These are phyloP conservation scores for Dorcus hopei DNA, from an alignment of 2,888 invertebrate genomes.

Conservation along the genomic window DNA sequence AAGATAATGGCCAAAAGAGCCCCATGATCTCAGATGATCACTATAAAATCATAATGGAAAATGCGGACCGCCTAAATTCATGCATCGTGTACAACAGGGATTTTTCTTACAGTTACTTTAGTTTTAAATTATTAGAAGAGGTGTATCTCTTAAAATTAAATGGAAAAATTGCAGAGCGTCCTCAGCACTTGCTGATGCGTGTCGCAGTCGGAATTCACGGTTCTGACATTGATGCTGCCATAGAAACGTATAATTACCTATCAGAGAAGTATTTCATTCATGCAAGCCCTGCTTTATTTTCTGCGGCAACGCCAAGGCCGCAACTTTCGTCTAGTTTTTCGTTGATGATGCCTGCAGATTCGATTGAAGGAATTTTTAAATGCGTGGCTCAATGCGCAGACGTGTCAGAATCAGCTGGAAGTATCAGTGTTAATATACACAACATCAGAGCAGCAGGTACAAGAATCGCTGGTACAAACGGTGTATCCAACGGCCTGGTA, in stretches of 20 bases:
- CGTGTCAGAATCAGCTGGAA: slow-evolving; percentile 96
- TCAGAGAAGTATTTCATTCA: slow-evolving; percentile 95
- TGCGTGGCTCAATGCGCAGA: slow-evolving; percentile 89
- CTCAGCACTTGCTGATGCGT: slow-evolving; percentile 98
- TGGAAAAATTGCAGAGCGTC: slow-evolving; percentile 90
- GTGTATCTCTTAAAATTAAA: slow-evolving; percentile 92
- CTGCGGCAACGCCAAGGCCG: slow-evolving; percentile 86
- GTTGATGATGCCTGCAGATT: slow-evolving; percentile 90
- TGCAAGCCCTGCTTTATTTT: slow-evolving; percentile 95
- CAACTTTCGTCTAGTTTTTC: slow-evolving; percentile 96
- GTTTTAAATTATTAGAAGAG: slow-evolving; percentile 96
- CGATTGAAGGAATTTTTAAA: slow-evolving; percentile 92
- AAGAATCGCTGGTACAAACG: slow-evolving; percentile 91
- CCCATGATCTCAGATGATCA: slow-evolving; percentile 87
- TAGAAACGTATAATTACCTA: slow-evolving; percentile 92
- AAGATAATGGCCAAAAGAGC: slow-evolving; percentile 65
- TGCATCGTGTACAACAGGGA: slow-evolving; percentile 96
- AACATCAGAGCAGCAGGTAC: slow-evolving; percentile 91
- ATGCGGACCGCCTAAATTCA: slow-evolving; percentile 89
- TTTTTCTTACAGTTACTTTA: slow-evolving; percentile 96
- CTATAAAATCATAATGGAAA: slow-evolving; percentile 75
- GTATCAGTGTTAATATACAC: slow-evolving; percentile 95
- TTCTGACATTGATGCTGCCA: slow-evolving; percentile 85
- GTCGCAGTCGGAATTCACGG: slow-evolving; percentile 96
- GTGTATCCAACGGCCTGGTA: slow-evolving; percentile 90